These are phyloP conservation scores for Aphelenchoides fujianensis DNA, from an alignment of 1,140 invertebrate species.

Conservation along the genomic window DNA sequence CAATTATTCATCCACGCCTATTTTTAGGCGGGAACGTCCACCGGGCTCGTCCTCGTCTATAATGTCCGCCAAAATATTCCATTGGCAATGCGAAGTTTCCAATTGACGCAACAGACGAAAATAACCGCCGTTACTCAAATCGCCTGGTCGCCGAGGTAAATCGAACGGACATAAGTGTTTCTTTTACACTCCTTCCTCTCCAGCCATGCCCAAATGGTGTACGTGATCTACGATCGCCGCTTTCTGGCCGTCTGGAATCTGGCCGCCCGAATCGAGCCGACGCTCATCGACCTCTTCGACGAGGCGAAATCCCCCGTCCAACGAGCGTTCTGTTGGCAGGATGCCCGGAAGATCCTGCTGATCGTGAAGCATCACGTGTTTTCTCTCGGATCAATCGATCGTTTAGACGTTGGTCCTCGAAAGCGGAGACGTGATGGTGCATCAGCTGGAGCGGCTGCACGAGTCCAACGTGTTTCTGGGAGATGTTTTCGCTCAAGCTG, in stretches of 20 bases:
- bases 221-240: background rate
- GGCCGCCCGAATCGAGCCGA: background rate
- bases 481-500: background rate
- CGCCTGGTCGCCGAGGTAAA: background rate
- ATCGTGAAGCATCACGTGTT: background rate
- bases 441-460: background rate
- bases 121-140: background rate
- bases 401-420: background rate
- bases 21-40: background rate
- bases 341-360: background rate
- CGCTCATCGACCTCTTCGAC: background rate
- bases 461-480: background rate
- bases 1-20: background rate
- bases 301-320: background rate
- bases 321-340: background rate
- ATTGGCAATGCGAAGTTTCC: background rate
- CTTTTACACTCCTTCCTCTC: background rate
- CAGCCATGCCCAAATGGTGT: background rate
- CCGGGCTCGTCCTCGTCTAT: background rate
- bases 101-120: background rate
- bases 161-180: background rate
- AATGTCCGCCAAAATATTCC: background rate
- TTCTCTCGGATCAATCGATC: background rate
- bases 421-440: background rate
- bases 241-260: constrained; percentile 4